Evolutionary conservation across 1,140 invertebrate species (phyloP).

Genomic region (Drosophila bocqueti): DNA sequence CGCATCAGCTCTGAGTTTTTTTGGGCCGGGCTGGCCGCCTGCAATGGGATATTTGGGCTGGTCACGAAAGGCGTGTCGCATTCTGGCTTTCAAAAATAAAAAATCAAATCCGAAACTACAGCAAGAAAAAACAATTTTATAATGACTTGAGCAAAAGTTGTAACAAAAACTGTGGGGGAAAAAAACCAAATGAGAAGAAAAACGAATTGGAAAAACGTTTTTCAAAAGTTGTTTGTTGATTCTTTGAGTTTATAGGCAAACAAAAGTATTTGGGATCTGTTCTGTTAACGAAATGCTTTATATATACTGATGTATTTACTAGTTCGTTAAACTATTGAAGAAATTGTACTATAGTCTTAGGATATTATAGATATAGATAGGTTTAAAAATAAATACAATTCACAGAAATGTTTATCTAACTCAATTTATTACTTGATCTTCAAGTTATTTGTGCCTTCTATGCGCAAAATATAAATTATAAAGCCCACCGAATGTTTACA

Average conservation of each 20-base stretch:
- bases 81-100: slow-evolving; percentile 22
- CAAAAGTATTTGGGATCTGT: slow-evolving; percentile 3
- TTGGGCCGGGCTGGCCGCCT: slow-evolving; percentile 12
- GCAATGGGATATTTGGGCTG: slow-evolving; percentile 39
- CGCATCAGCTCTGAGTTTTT: slow-evolving; percentile 34
- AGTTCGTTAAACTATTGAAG: not conserved
- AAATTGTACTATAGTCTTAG: not conserved
- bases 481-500: not conserved
- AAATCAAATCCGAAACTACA: slow-evolving; percentile 5
- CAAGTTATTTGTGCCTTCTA: not conserved
- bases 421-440: not conserved
- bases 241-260: slow-evolving; percentile 8
- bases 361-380: not conserved
- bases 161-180: not conserved
- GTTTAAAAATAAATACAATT: not conserved
- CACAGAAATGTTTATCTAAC: not conserved
- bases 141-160: slow-evolving; percentile 27
- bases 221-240: slow-evolving; percentile 15
- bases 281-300: slow-evolving; percentile 1
- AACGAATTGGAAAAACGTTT: slow-evolving; percentile 16
- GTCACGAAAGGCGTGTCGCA: slow-evolving; percentile 46
- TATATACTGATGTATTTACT: not conserved
- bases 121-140: slow-evolving; percentile 9
- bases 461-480: not conserved
- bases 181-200: slow-evolving; percentile 12